phyloP scores from a whole-genome alignment of 1,140 invertebrate species.

The Nephotettix cincticeps region DNA sequence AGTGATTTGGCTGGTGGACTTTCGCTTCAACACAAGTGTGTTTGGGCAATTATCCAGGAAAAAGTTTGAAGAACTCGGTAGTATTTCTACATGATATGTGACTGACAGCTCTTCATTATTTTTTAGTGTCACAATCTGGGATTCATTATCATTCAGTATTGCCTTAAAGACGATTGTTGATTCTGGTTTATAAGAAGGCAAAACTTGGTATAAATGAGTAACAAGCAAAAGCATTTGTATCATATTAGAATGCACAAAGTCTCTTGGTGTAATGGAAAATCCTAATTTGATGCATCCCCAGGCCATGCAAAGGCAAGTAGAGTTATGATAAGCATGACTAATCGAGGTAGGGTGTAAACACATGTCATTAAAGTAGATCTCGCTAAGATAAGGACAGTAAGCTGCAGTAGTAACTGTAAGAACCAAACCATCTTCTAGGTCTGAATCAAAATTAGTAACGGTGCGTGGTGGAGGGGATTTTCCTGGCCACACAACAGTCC shows the following conservation, averaged over 20 bases:
- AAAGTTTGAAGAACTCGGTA: background rate
- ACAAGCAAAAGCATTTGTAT: slow-evolving; percentile 48
- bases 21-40: background rate
- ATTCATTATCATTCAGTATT: slow-evolving; percentile 3
- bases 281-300: slow-evolving; percentile 49
- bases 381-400: slow-evolving; percentile 48
- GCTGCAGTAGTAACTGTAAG: slow-evolving; percentile 45
- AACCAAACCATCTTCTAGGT: slow-evolving; percentile 46
- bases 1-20: background rate
- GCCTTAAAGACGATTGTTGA: slow-evolving; percentile 5
- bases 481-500: background rate
- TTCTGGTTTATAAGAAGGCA: slow-evolving; percentile 42
- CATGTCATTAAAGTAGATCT: slow-evolving; percentile 42
- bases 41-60: background rate
- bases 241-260: slow-evolving; percentile 44
- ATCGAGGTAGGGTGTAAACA: slow-evolving; percentile 40
- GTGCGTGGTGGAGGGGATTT: slow-evolving; percentile 19
- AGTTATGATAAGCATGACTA: slow-evolving; percentile 49
- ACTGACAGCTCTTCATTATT: slow-evolving; percentile 13
- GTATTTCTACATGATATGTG: slow-evolving; percentile 22
- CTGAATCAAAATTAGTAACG: slow-evolving; percentile 41
- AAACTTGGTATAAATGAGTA: slow-evolving; percentile 45
- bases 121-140: slow-evolving; percentile 16
- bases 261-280: slow-evolving; percentile 44
- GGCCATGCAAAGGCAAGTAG: slow-evolving; percentile 42